A percentile compares a stretch with the other conserved stretches of the same genome.
phyloP scores from a whole-genome alignment of 2,797 vertebrate species.

The Merluccius polli region DNA sequence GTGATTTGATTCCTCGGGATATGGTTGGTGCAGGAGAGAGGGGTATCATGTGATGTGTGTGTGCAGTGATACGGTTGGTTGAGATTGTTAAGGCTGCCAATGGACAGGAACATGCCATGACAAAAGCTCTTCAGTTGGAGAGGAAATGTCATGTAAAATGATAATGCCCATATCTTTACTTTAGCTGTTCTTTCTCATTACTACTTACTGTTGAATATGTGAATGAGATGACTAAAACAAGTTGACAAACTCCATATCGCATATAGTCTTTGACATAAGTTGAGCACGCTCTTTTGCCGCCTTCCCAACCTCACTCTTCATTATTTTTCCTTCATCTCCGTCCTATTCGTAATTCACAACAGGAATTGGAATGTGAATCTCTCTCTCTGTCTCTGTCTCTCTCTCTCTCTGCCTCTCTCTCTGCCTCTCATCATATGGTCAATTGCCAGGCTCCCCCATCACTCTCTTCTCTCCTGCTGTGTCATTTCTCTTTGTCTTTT shows the following conservation, averaged over 20 bases:
- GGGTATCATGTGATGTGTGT: not conserved
- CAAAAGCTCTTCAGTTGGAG: not conserved
- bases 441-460: not conserved
- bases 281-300: too few relatives aligned
- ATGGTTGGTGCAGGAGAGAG: not conserved
- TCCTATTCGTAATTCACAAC: not conserved
- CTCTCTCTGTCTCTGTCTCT: not conserved
- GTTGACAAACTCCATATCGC: not conserved
- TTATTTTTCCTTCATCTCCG: not conserved
- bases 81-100: too few relatives aligned
- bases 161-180: too few relatives aligned
- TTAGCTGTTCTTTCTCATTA: not conserved
- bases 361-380: not conserved
- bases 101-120: too few relatives aligned
- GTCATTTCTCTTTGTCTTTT: not conserved
- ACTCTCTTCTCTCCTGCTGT: not conserved
- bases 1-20: not conserved
- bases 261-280: not conserved
- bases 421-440: not conserved
- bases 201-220: not conserved
- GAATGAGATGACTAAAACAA: not conserved
- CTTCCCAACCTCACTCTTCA: not conserved
- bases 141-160: not conserved
- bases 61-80: not conserved
- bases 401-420: not conserved